Evolutionary conservation across 1,140 invertebrate genomes (phyloP), one percentile per base, ranked within the genome.

Genomic region (Portunus trituberculatus): DNA sequence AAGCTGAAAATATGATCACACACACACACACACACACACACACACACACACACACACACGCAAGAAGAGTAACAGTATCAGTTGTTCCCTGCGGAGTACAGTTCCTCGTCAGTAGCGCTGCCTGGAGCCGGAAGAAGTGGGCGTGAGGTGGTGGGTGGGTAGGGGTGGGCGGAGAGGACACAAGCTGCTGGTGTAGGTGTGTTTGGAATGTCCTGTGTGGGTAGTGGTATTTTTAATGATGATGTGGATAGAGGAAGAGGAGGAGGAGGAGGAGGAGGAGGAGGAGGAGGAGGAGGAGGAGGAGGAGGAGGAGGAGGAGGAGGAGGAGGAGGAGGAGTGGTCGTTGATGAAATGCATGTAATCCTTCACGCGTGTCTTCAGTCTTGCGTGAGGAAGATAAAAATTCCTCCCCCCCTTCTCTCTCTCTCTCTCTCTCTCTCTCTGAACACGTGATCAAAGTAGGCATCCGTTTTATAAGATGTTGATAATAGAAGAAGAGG

Each of bases 311-410:
- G 67, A 76, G 67, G 67, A 76, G 67, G 67, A 76, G 67, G 67
- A 76, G 67, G 67, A 76, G 52, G 67, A 76, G 67, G 67, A 76
- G 67, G 67, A 76, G n/a, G 67, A n/a, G 67, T n/a, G n/a, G n/a
- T 76, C 6, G 6, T 0, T 76, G 25, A 76, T 20, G 52, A 76
- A 76, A 76, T 76, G 67, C 67, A 76, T 8, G 25, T 76, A 76
- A 76, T 76, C 20, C 67, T n/a, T 76, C n/a, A 76, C 25, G 12
- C 12, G 12, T 20, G 52, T 20, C 52, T 59, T n/a, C 1, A 8
- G 25, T 20, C 52, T 20, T 59, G 16, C 6, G 1, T 0, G 6
- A 76, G n/a, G 67, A 76, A 76, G 20, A 20, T 76, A 25, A 7
- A 20, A 76, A n/a, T 25, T 25, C 67, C 6, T n/a, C 67, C 67